phyloP scores from a whole-genome alignment of 2,113 vertebrate genomes.

The Noctilio leporinus region DNA sequence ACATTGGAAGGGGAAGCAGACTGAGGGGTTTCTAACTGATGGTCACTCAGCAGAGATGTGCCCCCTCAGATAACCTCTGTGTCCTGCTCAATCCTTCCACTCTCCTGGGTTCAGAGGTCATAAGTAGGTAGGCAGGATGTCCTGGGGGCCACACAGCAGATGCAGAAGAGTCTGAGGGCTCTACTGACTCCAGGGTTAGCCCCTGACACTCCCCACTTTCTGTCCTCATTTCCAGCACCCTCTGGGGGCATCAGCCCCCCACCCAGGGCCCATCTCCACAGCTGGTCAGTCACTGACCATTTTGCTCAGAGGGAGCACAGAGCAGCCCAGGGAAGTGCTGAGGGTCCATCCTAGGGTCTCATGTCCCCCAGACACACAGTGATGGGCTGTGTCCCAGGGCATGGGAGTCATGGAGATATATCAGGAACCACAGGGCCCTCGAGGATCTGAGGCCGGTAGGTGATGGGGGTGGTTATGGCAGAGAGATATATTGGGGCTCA shows the following conservation, averaged over 20 bases:
- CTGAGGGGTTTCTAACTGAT: too few species aligned
- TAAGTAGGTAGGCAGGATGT: fast-evolving
- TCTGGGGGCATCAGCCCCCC: fast-evolving
- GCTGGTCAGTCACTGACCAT: fast-evolving
- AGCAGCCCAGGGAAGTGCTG: neutral
- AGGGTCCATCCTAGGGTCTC: neutral
- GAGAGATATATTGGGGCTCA: neutral
- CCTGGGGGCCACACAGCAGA: neutral
- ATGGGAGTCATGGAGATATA: neutral
- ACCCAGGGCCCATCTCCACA: fast-evolving
- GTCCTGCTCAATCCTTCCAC: fast-evolving
- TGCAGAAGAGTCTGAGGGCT: too few species aligned
- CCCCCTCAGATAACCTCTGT: too few species aligned
- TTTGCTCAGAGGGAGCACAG: neutral
- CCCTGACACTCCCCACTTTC: fast-evolving
- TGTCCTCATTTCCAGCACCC: too few species aligned
- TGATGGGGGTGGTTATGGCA: neutral
- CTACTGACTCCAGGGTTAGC: too few species aligned
- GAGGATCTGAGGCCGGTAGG: neutral
- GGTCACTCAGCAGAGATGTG: neutral
- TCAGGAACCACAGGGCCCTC: too few species aligned
- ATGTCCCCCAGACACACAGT: neutral
- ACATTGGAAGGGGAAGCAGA: too few species aligned
- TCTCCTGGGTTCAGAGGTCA: fast-evolving
- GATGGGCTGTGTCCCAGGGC: neutral